Base-by-base conservation (phyloP, 2,888 invertebrate genomes). In the Entomobrya multifasciata region DNA sequence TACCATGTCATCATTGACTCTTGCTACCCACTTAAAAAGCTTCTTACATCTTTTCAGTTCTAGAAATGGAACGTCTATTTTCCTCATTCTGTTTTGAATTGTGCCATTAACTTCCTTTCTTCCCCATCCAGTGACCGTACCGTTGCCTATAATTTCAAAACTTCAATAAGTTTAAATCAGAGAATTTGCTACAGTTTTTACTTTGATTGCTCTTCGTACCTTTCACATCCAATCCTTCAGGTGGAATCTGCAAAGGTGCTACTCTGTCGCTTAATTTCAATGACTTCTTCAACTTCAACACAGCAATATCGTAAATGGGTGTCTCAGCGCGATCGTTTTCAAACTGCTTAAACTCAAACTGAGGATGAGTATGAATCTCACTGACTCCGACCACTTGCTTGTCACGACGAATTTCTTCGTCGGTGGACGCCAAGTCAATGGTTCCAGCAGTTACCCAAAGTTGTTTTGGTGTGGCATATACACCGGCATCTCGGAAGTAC, bases 391-490 rank as follows among this genome's bases (percentile, higher is more conserved):
- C 55, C 0, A 87, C 77, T 41, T 84, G 83, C 25, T 87, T 83
- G 25, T 84, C 86, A n/a, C 86, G 22, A 20, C 79, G 22, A n/a
- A 86, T 86, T 1, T 86, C 81, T 36, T 81, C 76, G 25, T 82
- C 81, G 27, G n/a, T 87, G 8, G 76, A 79, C 1, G 83, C 79
- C 44, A 87, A 67, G 22, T 83, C 87, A n/a, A 67, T 83, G n/a
- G 84, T 84, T 44, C 87, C 87, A n/a, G 76, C 84, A 15, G 87
- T 87, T 2, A 87, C 55, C 87, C 87, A 87, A 8, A 87, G 44
- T 52, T 79, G 70, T 36, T 36, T 74, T 15, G 87, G 84, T 17
- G 72, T 79, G 6, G 87, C 87, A 47, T 22, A 87, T 5, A 74
- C 74, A 5, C 76, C 80, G 10, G 82, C 49, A 41, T 87, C 87